A percentile compares a stretch with the other conserved stretches of the same genome.
Conservation (phyloP, 2,888 invertebrate genomes). For the Prosapia bicincta region DNA sequence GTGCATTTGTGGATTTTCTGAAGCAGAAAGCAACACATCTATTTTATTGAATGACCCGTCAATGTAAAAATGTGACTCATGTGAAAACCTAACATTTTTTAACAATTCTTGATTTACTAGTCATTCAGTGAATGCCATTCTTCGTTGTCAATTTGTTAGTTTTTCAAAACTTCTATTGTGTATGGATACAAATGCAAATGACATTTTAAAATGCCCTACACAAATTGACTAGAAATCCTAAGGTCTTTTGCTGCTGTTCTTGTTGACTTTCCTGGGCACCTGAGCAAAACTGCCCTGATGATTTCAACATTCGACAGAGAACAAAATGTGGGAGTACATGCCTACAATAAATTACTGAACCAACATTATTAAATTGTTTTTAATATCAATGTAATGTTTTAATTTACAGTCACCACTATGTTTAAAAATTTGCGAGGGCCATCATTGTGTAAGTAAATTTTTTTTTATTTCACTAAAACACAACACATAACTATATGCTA, state of each 20-base stretch:
- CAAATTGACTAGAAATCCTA: neutral
- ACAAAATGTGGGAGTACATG: too few relatives aligned
- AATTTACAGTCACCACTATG: neutral
- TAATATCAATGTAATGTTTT: slow-evolving; percentile 1
- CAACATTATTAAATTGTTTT: neutral
- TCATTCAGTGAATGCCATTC: neutral
- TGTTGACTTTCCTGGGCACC: neutral
- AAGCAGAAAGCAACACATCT: neutral
- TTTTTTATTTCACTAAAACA: too few relatives aligned
- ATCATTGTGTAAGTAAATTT: neutral
- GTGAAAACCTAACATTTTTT: too few relatives aligned
- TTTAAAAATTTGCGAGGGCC: neutral
- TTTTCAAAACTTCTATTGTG: slow-evolving; percentile 5
- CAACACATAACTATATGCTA: neutral
- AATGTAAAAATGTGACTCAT: too few relatives aligned
- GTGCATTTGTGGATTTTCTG: too few relatives aligned
- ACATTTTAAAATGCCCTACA: slow-evolving; percentile 14
- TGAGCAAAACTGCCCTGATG: neutral
- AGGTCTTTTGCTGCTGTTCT: slow-evolving; percentile 4
- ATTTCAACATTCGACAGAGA: neutral
- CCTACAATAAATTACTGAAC: neutral
- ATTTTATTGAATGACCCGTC: neutral
- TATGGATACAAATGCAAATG: slow-evolving; percentile 22
- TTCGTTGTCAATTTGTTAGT: neutral
- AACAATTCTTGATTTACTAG: neutral